A percentile compares a stretch with the other conserved stretches of the same genome.
Conservation (phyloP, 1,140 invertebrate species). For the Aphelenchoides avenae region DNA sequence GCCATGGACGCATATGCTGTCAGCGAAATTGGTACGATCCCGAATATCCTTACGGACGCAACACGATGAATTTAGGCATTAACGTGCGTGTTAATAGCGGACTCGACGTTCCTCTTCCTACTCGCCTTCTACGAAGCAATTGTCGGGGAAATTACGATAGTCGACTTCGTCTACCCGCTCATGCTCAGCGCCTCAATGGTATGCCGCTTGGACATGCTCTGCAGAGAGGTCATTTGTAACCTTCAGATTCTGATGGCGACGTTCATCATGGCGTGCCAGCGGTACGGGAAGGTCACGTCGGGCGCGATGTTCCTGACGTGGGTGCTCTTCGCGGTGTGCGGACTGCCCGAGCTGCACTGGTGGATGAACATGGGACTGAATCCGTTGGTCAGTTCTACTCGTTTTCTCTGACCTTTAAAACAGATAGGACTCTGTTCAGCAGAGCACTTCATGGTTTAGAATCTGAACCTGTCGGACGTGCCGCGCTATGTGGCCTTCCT, state of each 20-base stretch:
- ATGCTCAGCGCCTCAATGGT: slow-evolving; percentile 45
- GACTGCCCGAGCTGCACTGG: slow-evolving; percentile 49
- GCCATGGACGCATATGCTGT: slow-evolving; percentile 30
- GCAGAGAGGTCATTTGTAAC: slow-evolving; percentile 3
- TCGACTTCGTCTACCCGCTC: slow-evolving; percentile 45
- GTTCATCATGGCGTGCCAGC: slow-evolving; percentile 45
- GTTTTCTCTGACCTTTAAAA: background rate
- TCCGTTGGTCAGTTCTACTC: background rate
- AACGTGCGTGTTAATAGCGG: slow-evolving; percentile 39
- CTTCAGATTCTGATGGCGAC: slow-evolving; percentile 31
- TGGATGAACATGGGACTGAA: slow-evolving; percentile 25
- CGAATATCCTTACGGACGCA: background rate
- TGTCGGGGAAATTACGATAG: slow-evolving; percentile 22
- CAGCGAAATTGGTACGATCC: slow-evolving; percentile 40
- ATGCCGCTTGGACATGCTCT: slow-evolving; percentile 3
- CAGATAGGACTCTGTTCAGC: background rate
- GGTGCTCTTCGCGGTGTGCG: slow-evolving; percentile 48
- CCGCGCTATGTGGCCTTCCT: slow-evolving; percentile 37
- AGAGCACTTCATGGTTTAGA: background rate
- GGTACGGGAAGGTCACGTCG: slow-evolving; percentile 45
- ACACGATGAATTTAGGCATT: slow-evolving; percentile 30
- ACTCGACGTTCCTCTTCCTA: slow-evolving; percentile 37
- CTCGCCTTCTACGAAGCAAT: slow-evolving; percentile 34
- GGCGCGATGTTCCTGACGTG: slow-evolving; percentile 51
- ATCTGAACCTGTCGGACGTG: slow-evolving; percentile 11